These are phyloP conservation scores for Distichodus sexfasciatus DNA, from an alignment of 2,797 vertebrate genomes.

Conservation along the genomic window DNA sequence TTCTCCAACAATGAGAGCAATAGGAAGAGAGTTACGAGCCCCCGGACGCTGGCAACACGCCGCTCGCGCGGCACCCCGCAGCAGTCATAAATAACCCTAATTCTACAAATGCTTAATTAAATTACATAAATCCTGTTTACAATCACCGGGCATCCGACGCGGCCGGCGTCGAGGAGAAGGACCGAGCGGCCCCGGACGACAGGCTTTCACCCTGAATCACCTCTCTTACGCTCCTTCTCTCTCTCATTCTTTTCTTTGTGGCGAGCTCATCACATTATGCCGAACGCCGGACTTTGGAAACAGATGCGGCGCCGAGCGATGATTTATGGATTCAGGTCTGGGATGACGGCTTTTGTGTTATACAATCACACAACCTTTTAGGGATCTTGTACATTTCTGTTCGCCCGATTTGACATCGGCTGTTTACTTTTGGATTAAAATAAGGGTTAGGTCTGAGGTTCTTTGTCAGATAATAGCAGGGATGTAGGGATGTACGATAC, in stretches of 20 bases:
- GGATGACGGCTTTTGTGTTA: conserved; percentile 43
- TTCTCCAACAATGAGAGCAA: conserved; percentile 61
- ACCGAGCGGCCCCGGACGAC: not conserved
- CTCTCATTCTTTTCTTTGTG: conserved; percentile 20
- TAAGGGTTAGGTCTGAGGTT: no score
- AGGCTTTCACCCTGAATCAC: not conserved
- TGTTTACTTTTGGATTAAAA: no score
- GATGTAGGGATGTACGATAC: no score
- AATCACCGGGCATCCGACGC: conserved; percentile 52
- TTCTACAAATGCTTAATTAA: conserved; percentile 78
- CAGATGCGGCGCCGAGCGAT: conserved; percentile 47
- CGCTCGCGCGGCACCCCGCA: conserved; percentile 49
- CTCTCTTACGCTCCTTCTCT: not conserved
- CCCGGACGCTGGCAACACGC: conserved; percentile 50
- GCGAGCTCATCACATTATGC: conserved; percentile 36
- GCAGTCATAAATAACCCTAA: conserved; percentile 74
- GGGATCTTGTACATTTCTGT: no score
- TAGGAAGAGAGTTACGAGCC: conserved; percentile 62
- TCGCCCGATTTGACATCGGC: no score
- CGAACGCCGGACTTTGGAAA: conserved; percentile 48
- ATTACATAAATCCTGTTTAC: conserved; percentile 77
- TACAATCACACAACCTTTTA: no score
- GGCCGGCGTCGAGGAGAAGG: conserved; percentile 53
- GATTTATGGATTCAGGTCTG: conserved; percentile 62
- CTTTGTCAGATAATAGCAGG: no score